These are phyloP conservation scores for Stegastes partitus DNA, from an alignment of 2,113 vertebrate species.

Conservation along the genomic window DNA sequence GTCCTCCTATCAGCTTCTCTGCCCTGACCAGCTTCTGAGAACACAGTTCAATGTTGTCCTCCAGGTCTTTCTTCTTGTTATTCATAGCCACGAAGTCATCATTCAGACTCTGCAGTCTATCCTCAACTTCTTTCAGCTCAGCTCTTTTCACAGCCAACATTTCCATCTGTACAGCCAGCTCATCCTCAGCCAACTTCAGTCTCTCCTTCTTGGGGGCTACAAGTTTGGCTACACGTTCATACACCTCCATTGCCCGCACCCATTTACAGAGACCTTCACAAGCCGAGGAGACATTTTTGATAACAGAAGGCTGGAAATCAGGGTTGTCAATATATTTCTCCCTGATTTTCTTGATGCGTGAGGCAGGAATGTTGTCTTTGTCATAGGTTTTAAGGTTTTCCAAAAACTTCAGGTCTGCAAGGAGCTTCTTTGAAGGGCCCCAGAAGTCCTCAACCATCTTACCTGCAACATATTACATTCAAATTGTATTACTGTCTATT, in stretches of 20 bases:
- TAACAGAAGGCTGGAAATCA: constrained; percentile 90
- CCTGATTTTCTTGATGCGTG: constrained; percentile 90
- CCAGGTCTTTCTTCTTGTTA: constrained; percentile 85
- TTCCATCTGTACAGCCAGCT: constrained; percentile 86
- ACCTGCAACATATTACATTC: constrained; percentile 76
- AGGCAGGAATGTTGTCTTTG: constrained; percentile 90
- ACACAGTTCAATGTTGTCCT: constrained; percentile 92
- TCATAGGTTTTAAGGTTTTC: constrained; percentile 90
- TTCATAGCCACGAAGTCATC: constrained; percentile 89
- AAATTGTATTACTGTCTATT: background rate
- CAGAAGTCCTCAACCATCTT: constrained; percentile 96
- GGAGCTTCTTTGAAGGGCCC: constrained; percentile 92
- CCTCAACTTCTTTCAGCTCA: constrained; percentile 89
- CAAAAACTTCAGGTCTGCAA: constrained; percentile 92
- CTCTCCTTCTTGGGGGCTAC: constrained; percentile 91
- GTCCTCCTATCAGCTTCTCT: constrained; percentile 91
- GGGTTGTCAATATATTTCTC: constrained; percentile 91
- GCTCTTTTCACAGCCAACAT: constrained; percentile 88
- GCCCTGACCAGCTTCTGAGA: constrained; percentile 91
- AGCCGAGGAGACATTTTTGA: constrained; percentile 94
- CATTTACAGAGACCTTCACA: constrained; percentile 95
- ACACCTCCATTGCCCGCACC: constrained; percentile 94
- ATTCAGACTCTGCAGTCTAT: constrained; percentile 88
- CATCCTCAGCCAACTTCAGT: constrained; percentile 85
- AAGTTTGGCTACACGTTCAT: constrained; percentile 91